Base-by-base conservation (phyloP, 2,113 vertebrate genomes). In the Cisticola juncidis region DNA sequence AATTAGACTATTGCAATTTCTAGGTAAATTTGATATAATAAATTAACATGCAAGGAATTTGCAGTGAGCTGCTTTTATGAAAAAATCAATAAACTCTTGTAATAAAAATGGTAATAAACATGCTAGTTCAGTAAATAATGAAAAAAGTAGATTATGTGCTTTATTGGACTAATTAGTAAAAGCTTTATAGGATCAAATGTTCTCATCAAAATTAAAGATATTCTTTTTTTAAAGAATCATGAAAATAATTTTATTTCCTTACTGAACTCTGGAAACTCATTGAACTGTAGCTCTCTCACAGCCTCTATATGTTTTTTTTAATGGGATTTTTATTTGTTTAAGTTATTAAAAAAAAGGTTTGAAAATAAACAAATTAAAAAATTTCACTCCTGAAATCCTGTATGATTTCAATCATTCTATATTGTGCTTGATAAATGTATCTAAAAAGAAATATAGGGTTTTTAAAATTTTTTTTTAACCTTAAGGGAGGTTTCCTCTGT, bases 21-120 rank as follows among this genome's bases (percentile, higher is more conserved):
- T 64, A 90, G 31, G n/a, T 92, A 78, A 87, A 85, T 65, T 82
- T 81, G 58, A 76, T 70, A 25, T 14, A 77, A 73, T 86, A 81
- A 82, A 91, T 91, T 94, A 88, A 13, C 29, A 70, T 44, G 50
- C 47, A 91, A 90, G 20, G 58, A 93, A 91, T 88, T 85, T 78
- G 11, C 87, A 88, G 29, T 56, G 80, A 93, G 90, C 47, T 42
- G 11, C 14, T 77, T 93, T 92, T 96, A 96, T 95, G 94, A 94
- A 94, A 90, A 88, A 95, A 86, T 90, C 90, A 94, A 93, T 93
- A 95, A 94, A 90, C 47, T 44, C 71, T 92, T 65, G 74, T 42
- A 92, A 95, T 94, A 95, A 96, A 97, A 94, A 96, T 90, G 71
- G 44, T 64, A 96, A 95, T 96, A 91, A 94, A 40, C 13, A 68